Evolutionary conservation across 2,888 invertebrate genomes (phyloP).

Genomic region (Drosophila parthenogenetica): DNA sequence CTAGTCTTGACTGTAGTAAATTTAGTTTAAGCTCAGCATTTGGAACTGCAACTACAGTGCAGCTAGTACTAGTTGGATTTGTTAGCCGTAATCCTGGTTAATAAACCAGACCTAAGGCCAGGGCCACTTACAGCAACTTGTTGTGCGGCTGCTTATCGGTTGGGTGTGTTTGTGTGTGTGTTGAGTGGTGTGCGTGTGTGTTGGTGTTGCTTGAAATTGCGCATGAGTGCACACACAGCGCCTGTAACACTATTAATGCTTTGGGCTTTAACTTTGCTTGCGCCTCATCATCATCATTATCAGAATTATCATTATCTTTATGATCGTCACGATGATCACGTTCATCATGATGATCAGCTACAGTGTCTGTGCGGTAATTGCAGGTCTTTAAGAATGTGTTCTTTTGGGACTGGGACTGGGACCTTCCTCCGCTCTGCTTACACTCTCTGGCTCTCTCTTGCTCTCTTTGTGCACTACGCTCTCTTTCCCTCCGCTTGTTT

Average conservation of each 20-base stretch:
- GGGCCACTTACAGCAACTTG: conserved; percentile 42
- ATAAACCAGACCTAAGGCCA: conserved; percentile 61
- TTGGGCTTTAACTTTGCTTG: conserved; percentile 52
- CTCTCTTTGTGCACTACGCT: not conserved
- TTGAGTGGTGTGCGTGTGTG: conserved; percentile 16
- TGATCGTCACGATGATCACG: conserved; percentile 2
- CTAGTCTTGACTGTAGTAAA: no score
- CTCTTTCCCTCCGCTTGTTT: conserved; percentile 1
- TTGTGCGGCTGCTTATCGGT: conserved; percentile 16
- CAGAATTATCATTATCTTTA: conserved; percentile 30
- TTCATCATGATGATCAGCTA: conserved; percentile 23
- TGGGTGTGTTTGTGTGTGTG: conserved; percentile 10
- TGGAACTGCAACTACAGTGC: not conserved
- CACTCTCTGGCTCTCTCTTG: conserved; percentile 23
- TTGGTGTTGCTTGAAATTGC: conserved; percentile 65
- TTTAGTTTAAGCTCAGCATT: not conserved
- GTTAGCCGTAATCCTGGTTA: conserved; percentile 18
- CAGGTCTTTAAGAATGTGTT: conserved; percentile 78
- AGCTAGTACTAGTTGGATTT: not conserved
- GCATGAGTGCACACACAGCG: conserved; percentile 56
- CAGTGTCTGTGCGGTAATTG: conserved; percentile 70
- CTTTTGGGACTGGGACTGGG: conserved; percentile 39
- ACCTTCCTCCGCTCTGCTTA: conserved; percentile 26
- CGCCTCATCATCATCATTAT: conserved; percentile 35
- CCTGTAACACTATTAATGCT: conserved; percentile 30